Percentiles rank a stretch among this genome's conserved stretches.
Conservation (phyloP, 1,140 invertebrate genomes). For the Pectinophora gossypiella region DNA sequence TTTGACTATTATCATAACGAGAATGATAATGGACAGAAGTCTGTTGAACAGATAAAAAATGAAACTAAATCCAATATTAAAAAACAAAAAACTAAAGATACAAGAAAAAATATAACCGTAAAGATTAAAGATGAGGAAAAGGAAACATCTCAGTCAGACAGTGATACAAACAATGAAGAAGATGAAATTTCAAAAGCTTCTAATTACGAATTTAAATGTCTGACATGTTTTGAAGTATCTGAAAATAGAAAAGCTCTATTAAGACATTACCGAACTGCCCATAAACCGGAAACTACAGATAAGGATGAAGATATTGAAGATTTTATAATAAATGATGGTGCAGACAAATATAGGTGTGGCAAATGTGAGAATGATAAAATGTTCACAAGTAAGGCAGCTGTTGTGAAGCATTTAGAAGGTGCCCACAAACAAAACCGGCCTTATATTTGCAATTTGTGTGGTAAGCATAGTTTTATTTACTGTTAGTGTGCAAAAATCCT, state of each 20-base stretch:
- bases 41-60: not conserved
- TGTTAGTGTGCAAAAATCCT: not conserved
- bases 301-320: constrained; percentile 3
- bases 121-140: not conserved
- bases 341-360: constrained; percentile 30
- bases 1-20: not conserved
- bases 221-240: constrained; percentile 38
- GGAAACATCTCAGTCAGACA: not conserved
- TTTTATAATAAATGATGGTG: constrained; percentile 9
- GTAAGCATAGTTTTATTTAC: constrained; percentile 22
- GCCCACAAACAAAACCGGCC: constrained; percentile 33
- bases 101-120: not conserved
- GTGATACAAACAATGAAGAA: not conserved
- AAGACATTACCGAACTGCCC: constrained; percentile 33
- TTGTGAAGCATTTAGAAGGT: constrained; percentile 29
- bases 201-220: constrained; percentile 24
- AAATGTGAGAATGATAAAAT: constrained; percentile 31
- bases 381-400: constrained; percentile 25
- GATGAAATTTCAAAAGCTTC: not conserved
- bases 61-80: not conserved
- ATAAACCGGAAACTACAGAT: constrained; percentile 16
- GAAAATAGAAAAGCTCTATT: constrained; percentile 23
- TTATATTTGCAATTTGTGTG: constrained; percentile 51
- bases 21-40: not conserved
- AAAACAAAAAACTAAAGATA: not conserved